Evolutionary conservation across 2,888 invertebrate species (phyloP), one percentile per base, ranked within the genome.

Genomic region (Apamea sordens): DNA sequence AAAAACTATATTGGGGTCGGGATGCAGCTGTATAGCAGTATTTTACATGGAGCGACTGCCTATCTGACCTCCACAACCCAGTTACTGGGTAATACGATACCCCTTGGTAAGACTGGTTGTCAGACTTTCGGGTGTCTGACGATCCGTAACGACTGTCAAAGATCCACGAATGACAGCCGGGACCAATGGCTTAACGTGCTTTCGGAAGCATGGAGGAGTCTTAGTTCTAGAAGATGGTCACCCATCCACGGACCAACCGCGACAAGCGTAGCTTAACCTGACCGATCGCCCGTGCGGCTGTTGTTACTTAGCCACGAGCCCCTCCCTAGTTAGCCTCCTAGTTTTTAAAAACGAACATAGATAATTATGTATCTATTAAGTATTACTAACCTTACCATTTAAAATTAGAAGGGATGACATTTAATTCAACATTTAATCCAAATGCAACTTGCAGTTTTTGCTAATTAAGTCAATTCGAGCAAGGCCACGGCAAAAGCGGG

Each of bases 341-440:
- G 36, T 24, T n/a, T 65, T 24, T 36, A 24, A 24, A 24, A 65
- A 24, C 7, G 36, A 24, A 36, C 11, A 64, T 36, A 21, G 21
- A 7, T 21, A 50, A 32, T 24, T 65, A 41, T 8, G n/a, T n/a
- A n/a, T n/a, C 24, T 15, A 41, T 67, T 28, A 28, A 0, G 8
- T 41, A 28, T 47, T 59, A 32, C n/a, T 69, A 77, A 59, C 78
- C 71, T 81, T 83, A 82, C 59, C 71, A 70, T 78, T 72, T 72
- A 73, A 32, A 79, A 82, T 83, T 81, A 81, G 84, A 82, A 84
- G 79, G 84, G 61, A 83, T 32, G 80, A 82, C 67, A 80, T 80
- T 77, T 53, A 76, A 41, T 76, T 18, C 18, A 50, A 76, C 47
- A 50, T 73, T 61, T 56, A 41, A 50, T 69, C 13, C 13, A 63